Conservation (phyloP, 2,113 vertebrate genomes). For the Anseranas semipalmata region DNA sequence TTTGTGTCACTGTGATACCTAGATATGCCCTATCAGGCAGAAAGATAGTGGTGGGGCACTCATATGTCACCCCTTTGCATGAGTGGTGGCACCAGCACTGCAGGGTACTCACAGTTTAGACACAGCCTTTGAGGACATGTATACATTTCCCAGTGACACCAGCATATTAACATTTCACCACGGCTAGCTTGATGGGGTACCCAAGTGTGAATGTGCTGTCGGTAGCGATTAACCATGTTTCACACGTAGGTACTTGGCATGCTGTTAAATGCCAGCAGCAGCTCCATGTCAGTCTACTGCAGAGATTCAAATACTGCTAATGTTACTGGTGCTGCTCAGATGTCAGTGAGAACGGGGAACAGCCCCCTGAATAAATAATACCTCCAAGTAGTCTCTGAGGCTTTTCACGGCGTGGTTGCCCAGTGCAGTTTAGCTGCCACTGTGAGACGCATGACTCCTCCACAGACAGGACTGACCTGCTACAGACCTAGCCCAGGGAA, state of each 20-base stretch:
- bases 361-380: background rate
- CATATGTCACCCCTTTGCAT: accelerated
- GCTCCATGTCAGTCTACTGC: background rate
- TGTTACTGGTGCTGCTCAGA: background rate
- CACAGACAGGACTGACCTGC: background rate
- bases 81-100: background rate
- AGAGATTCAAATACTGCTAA: background rate
- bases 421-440: accelerated
- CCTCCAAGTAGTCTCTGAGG: background rate
- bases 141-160: background rate
- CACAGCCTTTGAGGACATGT: background rate
- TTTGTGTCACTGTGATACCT: background rate
- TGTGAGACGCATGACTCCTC: background rate
- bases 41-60: background rate
- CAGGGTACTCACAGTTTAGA: background rate
- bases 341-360: background rate
- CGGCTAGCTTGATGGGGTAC: background rate
- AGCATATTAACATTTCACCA: background rate
- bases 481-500: background rate
- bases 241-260: background rate
- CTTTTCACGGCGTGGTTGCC: accelerated
- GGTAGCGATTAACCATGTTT: background rate
- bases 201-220: background rate
- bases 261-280: background rate
- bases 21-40: background rate